Evolutionary conservation across 2,888 invertebrate genomes (phyloP).

Genomic region (Eristalis arbustorum): DNA sequence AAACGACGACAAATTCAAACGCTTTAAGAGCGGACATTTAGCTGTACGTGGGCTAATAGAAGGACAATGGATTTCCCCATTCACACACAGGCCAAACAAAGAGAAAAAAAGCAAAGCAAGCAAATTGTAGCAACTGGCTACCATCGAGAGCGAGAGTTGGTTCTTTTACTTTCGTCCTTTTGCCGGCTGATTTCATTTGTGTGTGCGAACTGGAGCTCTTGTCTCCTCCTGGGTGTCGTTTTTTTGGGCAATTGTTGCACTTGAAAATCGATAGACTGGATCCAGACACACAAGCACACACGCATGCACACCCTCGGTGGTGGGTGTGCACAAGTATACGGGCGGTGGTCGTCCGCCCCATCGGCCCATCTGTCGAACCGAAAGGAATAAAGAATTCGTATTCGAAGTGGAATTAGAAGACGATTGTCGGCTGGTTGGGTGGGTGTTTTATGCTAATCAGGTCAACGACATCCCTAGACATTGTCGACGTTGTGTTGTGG

Average conservation of each 20-base stretch:
- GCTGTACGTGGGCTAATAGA: slow-evolving; percentile 60
- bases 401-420: slow-evolving; percentile 40
- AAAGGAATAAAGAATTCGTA: slow-evolving; percentile 41
- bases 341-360: not conserved
- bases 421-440: slow-evolving; percentile 53
- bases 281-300: not conserved
- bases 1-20: slow-evolving; percentile 50
- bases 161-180: slow-evolving; percentile 66
- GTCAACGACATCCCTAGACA: slow-evolving; percentile 74
- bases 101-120: slow-evolving; percentile 12
- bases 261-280: slow-evolving; percentile 66
- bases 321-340: not conserved
- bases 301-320: not conserved
- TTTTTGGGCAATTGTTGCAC: slow-evolving; percentile 70
- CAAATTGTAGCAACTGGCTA: slow-evolving; percentile 37
- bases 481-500: slow-evolving; percentile 11
- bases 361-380: not conserved
- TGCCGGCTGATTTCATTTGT: slow-evolving; percentile 66
- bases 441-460: slow-evolving; percentile 77
- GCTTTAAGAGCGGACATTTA: slow-evolving; percentile 46
- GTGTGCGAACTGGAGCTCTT: slow-evolving; percentile 56
- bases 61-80: slow-evolving; percentile 61
- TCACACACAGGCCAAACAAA: slow-evolving; percentile 26
- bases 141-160: slow-evolving; percentile 65
- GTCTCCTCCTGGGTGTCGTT: slow-evolving; percentile 37